A percentile compares a stretch with the other conserved stretches of the same genome.
Conservation (phyloP, 2,113 vertebrate genomes). For the Cairina moschata region DNA sequence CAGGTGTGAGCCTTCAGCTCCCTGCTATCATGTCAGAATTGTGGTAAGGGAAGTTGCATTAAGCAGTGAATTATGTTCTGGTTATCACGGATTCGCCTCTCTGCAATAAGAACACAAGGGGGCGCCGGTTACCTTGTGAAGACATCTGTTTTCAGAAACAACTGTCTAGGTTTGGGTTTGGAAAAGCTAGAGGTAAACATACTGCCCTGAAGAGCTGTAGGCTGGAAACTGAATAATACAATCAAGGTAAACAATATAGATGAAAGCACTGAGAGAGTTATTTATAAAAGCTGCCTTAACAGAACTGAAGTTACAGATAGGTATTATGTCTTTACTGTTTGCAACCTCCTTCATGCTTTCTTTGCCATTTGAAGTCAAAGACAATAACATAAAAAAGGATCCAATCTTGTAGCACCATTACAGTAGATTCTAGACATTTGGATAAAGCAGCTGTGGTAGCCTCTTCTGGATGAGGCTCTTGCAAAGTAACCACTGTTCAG, state of each 20-base stretch:
- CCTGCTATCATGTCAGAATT: neutral
- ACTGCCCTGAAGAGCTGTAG: neutral
- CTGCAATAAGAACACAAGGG: neutral
- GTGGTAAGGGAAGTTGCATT: neutral
- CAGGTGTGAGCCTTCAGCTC: neutral
- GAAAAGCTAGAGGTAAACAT: neutral
- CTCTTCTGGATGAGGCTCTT: neutral
- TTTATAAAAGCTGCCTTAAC: neutral
- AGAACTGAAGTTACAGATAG: neutral
- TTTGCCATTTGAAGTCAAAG: neutral
- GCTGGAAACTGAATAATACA: accelerated
- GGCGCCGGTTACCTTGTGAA: neutral
- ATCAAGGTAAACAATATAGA: neutral
- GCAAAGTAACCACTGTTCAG: neutral
- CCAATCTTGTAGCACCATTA: too few relatives aligned
- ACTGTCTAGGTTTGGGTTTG: neutral
- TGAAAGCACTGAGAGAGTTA: neutral
- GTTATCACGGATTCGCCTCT: neutral
- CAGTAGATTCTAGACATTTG: neutral
- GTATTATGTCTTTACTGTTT: neutral
- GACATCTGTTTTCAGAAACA: neutral
- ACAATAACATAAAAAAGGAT: too few relatives aligned
- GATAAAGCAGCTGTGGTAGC: neutral
- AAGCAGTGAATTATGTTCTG: accelerated
- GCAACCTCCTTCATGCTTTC: neutral